Evolutionary conservation across 2,797 vertebrate species (phyloP).

Genomic region (Phrynocephalus guinanensis): DNA sequence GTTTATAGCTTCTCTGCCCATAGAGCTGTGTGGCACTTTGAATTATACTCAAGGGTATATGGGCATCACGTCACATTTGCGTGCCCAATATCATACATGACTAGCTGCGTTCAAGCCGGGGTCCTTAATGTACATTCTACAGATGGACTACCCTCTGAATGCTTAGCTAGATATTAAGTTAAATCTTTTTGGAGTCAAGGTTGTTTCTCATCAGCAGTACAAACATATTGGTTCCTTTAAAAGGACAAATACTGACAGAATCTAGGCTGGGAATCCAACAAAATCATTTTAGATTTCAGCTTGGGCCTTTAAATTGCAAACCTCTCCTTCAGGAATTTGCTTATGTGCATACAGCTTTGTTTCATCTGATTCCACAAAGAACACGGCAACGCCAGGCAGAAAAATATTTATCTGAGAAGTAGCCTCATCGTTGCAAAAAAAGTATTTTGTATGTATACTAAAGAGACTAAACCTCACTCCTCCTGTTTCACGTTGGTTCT

Average conservation of each 20-base stretch:
- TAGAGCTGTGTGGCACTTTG: conserved; percentile 86
- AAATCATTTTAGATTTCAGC: conserved; percentile 67
- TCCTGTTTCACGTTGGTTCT: conserved; percentile 54
- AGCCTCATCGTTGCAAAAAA: conserved; percentile 31
- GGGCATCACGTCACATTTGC: conserved; percentile 92
- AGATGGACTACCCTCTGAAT: conserved; percentile 79
- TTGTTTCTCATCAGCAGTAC: conserved; percentile 84
- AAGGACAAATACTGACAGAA: conserved; percentile 79
- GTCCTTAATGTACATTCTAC: conserved; percentile 80
- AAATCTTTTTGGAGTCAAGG: conserved; percentile 87
- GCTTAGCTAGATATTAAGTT: conserved; percentile 85
- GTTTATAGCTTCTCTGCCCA: conserved; percentile 86
- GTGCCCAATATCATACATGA: conserved; percentile 86
- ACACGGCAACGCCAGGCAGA: conserved; percentile 47
- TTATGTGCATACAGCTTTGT: conserved; percentile 22
- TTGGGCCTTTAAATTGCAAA: conserved; percentile 65
- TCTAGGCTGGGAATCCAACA: conserved; percentile 68
- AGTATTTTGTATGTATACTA: conserved; percentile 5
- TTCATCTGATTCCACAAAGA: conserved; percentile 47
- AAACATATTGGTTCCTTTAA: conserved; percentile 85
- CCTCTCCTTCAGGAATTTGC: conserved; percentile 65
- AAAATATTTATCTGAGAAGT: conserved; percentile 29
- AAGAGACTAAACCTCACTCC: conserved; percentile 28
- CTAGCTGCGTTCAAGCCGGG: conserved; percentile 80
- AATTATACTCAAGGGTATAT: conserved; percentile 91